Conservation (phyloP, 2,113 vertebrate genomes). For the Pygoscelis adeliae region DNA sequence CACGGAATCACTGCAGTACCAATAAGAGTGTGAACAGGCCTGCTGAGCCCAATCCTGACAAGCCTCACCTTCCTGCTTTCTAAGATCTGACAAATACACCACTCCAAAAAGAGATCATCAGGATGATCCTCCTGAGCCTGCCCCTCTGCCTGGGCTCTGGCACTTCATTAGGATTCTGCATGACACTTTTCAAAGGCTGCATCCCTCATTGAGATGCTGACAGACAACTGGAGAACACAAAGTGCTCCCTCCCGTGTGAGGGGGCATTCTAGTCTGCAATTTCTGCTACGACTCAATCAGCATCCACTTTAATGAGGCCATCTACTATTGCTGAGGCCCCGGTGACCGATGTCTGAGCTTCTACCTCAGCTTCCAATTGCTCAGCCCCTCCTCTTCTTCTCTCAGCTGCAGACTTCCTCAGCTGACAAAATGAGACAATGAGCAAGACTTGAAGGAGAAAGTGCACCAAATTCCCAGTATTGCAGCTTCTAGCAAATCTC, state of each 20-base stretch:
- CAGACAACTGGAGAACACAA: not conserved
- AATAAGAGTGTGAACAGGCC: not conserved
- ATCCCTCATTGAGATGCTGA: slow-evolving; percentile 41
- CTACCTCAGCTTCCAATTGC: not conserved
- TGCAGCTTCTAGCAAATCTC: not conserved
- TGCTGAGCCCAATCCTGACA: not conserved
- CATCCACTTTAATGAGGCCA: slow-evolving; percentile 7
- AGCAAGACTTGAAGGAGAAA: slow-evolving; percentile 3
- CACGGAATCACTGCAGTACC: not conserved
- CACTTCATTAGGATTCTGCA: slow-evolving; percentile 31
- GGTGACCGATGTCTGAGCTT: slow-evolving; percentile 1
- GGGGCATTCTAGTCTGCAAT: not conserved
- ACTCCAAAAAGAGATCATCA: not conserved
- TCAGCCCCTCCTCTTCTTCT: not conserved
- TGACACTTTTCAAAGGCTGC: not conserved
- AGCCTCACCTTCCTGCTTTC: not conserved
- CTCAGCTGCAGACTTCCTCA: not conserved
- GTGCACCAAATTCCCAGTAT: not conserved
- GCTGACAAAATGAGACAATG: slow-evolving; percentile 9
- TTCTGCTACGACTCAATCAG: not conserved
- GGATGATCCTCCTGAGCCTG: not conserved
- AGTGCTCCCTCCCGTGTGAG: not conserved
- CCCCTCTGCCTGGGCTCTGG: not conserved
- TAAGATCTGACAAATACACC: not conserved
- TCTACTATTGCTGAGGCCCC: not conserved